Base-by-base conservation (phyloP, 2,113 vertebrate species). In the Riparia riparia region DNA sequence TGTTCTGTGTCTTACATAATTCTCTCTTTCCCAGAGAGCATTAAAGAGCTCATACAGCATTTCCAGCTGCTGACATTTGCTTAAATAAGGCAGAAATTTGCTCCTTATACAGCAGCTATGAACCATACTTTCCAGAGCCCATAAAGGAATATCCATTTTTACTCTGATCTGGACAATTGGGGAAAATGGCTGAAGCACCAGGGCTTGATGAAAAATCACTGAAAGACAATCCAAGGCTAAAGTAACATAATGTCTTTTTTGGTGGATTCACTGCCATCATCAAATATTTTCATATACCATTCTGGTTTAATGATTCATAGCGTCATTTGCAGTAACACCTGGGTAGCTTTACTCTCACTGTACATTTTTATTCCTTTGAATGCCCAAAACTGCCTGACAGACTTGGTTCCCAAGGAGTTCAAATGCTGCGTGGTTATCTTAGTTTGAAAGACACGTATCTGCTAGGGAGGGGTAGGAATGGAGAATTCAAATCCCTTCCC, bases 21-120 rank as follows among this genome's bases (percentile, higher is more conserved):
- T 94, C 12, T 92, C 50, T 51, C 49, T 64, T 97, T 96, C 70
- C 79, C 93, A 77, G 90, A 97, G 96, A 96, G 82, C 51, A 76
- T 79, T 93, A 74, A 93, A 92, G 24, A 85, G 37, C 63, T 86
- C 74, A 86, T 86, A 28, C 66, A 51, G 78, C 53, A 90, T 80
- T 94, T 95, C 74, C 53, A 95, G 65, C 74, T 95, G 63, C 83
- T 96, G 93, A 93, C 76, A 79, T 94, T 89, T 95, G 79, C 80
- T 97, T 97, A 95, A 96, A 97, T 93, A 94, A 65, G 41, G 82
- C 51, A 96, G 85, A 94, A 93, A 97, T 96, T 96, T 96, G 26
- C 64, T 97, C 32, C 73, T 97, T 96, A 90, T 44, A 56, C 81
- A 97, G 94, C 37, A 92, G 63, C 42, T 90, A 66, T 60, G 57